phyloP scores from a whole-genome alignment of 2,113 vertebrate species.

The Syrrhaptes paradoxus region DNA sequence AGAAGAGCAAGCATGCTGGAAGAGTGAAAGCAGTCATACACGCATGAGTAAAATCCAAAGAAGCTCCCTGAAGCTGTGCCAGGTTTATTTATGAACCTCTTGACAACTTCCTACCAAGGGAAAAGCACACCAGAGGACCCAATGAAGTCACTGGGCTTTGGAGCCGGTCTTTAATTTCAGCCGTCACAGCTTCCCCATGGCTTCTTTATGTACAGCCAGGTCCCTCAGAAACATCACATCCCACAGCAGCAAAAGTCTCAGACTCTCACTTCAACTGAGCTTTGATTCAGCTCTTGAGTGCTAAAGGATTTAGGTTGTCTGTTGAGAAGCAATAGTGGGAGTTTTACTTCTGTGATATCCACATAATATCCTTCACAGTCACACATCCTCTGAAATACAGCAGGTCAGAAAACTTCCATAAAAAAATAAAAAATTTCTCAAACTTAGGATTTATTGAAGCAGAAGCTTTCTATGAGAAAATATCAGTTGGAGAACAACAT shows the following conservation, averaged over 20 bases:
- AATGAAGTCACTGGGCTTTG: not conserved
- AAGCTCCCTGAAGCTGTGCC: not conserved
- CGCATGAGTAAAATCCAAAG: not conserved
- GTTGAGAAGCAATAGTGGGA: not conserved
- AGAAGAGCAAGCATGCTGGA: not conserved
- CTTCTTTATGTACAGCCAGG: not conserved
- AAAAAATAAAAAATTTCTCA: not conserved
- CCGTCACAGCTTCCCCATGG: not conserved
- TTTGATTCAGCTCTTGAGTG: not conserved
- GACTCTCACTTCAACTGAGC: not conserved
- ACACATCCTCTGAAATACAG: not conserved
- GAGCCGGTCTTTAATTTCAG: not conserved
- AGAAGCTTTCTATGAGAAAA: not conserved
- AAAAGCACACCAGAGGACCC: not conserved
- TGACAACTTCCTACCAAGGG: not conserved
- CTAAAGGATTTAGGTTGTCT: conserved; percentile 17
- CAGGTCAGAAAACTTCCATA: not conserved
- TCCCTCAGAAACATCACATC: not conserved
- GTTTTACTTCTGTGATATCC: not conserved
- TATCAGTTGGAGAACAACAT: not conserved
- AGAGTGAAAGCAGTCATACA: not conserved
- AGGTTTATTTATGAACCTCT: not conserved
- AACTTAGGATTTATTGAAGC: not conserved
- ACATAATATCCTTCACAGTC: not conserved
- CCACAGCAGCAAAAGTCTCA: not conserved